Evolutionary conservation across 1,140 invertebrate species (phyloP).

Genomic region (Drosophila jambulina): DNA sequence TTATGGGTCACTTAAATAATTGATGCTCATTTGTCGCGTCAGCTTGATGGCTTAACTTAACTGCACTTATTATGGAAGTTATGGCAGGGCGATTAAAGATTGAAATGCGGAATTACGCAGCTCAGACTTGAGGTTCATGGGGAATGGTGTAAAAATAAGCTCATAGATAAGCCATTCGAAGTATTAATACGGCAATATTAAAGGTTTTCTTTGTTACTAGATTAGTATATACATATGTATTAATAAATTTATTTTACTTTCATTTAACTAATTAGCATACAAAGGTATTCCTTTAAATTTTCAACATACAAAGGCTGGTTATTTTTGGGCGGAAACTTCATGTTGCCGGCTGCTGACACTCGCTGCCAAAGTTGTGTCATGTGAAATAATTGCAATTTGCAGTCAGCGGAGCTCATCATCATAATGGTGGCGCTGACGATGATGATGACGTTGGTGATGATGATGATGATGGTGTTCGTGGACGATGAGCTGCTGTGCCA

Average conservation of each 20-base stretch:
- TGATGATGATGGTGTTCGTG: constrained; percentile 15
- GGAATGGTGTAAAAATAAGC: not conserved
- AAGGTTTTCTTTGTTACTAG: not conserved
- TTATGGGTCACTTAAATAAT: constrained; percentile 39
- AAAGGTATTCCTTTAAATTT: not conserved
- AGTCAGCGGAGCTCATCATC: constrained; percentile 47
- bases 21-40: constrained; percentile 56
- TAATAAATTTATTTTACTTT: not conserved
- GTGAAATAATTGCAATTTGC: constrained; percentile 79
- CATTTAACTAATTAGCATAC: too few species aligned
- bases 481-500: constrained; percentile 65
- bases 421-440: not conserved
- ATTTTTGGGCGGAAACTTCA: constrained; percentile 45
- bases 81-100: constrained; percentile 9
- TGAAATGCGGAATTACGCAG: constrained; percentile 3
- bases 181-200: not conserved
- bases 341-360: constrained; percentile 21
- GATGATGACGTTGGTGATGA: constrained; percentile 31
- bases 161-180: not conserved
- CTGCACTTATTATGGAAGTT: constrained; percentile 1
- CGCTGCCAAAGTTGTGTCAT: constrained; percentile 70
- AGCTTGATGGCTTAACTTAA: constrained; percentile 37
- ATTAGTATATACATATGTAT: not conserved
- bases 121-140: not conserved
- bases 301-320: not conserved